A percentile compares a stretch with the other conserved stretches of the same genome.
phyloP scores from a whole-genome alignment of 2,888 invertebrate genomes.

The Apoda limacodes region DNA sequence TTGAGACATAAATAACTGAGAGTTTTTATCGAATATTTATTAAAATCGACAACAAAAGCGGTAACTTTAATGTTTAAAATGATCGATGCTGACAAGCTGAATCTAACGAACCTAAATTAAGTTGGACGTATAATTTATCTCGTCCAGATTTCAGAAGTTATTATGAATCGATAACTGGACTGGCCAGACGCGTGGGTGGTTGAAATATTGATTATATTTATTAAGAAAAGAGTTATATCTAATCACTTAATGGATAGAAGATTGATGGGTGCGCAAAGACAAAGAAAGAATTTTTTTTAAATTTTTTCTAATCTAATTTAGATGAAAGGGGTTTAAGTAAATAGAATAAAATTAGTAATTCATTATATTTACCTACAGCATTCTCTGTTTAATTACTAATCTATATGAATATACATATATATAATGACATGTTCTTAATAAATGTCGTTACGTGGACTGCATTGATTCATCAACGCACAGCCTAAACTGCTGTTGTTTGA shows the following conservation, averaged over 20 bases:
- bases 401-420: too few relatives aligned
- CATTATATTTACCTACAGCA: too few relatives aligned
- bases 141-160: constrained; percentile 27
- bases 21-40: not conserved
- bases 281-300: too few relatives aligned
- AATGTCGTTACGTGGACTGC: too few relatives aligned
- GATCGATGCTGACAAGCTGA: constrained; percentile 38
- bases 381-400: too few relatives aligned
- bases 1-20: too few relatives aligned
- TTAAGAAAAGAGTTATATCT: constrained; percentile 40
- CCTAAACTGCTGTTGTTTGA: too few relatives aligned
- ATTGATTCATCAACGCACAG: too few relatives aligned
- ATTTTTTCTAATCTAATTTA: too few relatives aligned
- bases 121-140: constrained; percentile 26
- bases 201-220: constrained; percentile 37
- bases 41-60: constrained; percentile 25
- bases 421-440: too few relatives aligned
- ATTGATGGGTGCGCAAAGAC: constrained; percentile 44
- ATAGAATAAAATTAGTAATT: too few relatives aligned
- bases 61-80: constrained; percentile 29
- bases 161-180: constrained; percentile 27
- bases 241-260: constrained; percentile 53
- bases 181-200: constrained; percentile 36
- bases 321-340: too few relatives aligned
- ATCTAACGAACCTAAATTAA: constrained; percentile 31